Base-by-base conservation (phyloP, 1,140 invertebrate species). In the Drosophila willistoni region DNA sequence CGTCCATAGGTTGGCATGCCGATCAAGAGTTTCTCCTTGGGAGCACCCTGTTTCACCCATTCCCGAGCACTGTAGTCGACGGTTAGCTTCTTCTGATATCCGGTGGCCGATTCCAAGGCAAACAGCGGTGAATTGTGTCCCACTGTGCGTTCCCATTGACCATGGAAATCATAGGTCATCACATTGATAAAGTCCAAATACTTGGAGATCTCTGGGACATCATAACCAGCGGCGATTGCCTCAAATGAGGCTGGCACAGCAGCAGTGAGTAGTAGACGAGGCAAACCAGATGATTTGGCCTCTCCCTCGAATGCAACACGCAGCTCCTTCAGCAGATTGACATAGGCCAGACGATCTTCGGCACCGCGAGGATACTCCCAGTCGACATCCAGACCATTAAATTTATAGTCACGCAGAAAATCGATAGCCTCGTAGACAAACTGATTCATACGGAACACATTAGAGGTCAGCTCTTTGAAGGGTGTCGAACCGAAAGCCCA, bases 111-210 rank as follows among this genome's bases (percentile, higher is more conserved):
- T 91, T 98, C 97, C 3, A 98, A 92, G 0, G 97, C 96, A 92
- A 96, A 97, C 0, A 99, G 94, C 0, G 98, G 98, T 73, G 96
- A 96, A 93, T 98, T 98, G 92, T 98, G 97, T 2, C 97, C 97
- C 12, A 98, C 97, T 84, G 96, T 96, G 76, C 97, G 94, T 90
- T 98, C 97, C 97, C 97, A 98, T 86, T 97, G 96, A 0, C 97
- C 97, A 87, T 98, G 97, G 94, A 98, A 98, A 91, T 98, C 98
- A 80, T 98, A 98, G 1, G 97, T 98, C 97, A 98, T 98, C 4
- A 98, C 95, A 90, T 98, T 98, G 83, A 98, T 97, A 84, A 97
- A 98, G 93, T 98, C 97, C 77, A 98, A 93, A 83, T 97, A 98
- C 93, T 98, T 98, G 34, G 97, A 96, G 65, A 98, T 97, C 93